Evolutionary conservation across 2,888 invertebrate genomes (phyloP), one percentile per base, ranked within the genome.

Genomic region (Xestia rhomboidea): DNA sequence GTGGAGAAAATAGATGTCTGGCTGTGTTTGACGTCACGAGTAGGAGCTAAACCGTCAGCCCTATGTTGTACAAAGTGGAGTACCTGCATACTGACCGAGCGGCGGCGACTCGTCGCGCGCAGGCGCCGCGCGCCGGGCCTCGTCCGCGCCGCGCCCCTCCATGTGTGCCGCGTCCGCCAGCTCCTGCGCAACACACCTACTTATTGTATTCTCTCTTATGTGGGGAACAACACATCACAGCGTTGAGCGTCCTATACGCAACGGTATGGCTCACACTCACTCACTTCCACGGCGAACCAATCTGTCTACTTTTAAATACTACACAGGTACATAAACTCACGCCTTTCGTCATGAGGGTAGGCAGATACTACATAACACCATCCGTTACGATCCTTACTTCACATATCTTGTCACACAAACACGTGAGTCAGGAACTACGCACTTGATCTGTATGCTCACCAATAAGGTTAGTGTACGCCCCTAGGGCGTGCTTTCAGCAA

Each of bases 131-230:
- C 90, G 81, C 68, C 81, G 84, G 21, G 85, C 18, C 54, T 68
- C 81, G 79, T 90, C 91, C 54, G 86, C 90, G 63, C 91, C 94
- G 60, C 91, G 91, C 80, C 92, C 91, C 79, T 95, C 95, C 95
- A 95, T 92, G 66, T 94, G 94, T 86, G 93, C 90, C 76, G 93
- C 91, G 81, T 94, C 94, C 81, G 87, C 87, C 81, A 93, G 88
- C 57, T 95, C 95, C 95, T 95, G 91, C 2, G 30, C 21, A 49
- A 46, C 24, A 41, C 27, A 46, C 4, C 44, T n/a, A n/a, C n/a
- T 21, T 41, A 15, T 27, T 27, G 27, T 57, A n/a, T 7, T 13
- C 54, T 6, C n/a, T n/a, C 54, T 27, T 27, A 7, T 57, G 27
- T 54, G 54, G n/a, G 11, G 11, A 54, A n/a, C n/a, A 13, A 54